Evolutionary conservation across 2,888 invertebrate genomes (phyloP).

Genomic region (Petrolisthes manimaculis): DNA sequence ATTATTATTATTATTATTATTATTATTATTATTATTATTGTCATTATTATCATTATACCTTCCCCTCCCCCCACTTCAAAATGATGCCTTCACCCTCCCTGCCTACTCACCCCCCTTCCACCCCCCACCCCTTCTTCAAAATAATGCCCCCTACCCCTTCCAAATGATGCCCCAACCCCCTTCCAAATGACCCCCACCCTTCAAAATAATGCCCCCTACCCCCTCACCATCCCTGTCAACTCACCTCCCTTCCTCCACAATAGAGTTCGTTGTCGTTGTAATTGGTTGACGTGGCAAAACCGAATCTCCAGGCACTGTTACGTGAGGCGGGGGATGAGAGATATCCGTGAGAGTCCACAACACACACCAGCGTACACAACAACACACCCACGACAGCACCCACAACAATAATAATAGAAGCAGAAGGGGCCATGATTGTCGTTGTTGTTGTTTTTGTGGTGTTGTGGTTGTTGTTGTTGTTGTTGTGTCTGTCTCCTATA

Average conservation of each 20-base stretch:
- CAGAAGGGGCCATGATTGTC: no score
- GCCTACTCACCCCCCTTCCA: no score
- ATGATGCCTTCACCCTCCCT: no score
- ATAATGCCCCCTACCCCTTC: background rate
- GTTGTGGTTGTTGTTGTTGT: no score
- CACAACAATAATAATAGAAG: no score
- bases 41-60: background rate
- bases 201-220: no score
- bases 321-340: conserved; percentile 41
- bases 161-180: background rate
- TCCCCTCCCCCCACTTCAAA: background rate
- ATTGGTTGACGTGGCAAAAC: conserved; percentile 91
- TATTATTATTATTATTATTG: no score
- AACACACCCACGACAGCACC: background rate
- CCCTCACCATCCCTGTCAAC: conserved; percentile 27
- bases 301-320: conserved; percentile 95
- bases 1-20: no score
- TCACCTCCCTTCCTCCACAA: conserved; percentile 88
- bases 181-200: no score
- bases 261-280: conserved; percentile 94
- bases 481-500: no score
- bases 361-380: background rate
- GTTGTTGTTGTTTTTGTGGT: no score
- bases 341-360: conserved; percentile 29
- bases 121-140: background rate